Percentiles rank a stretch among this genome's conserved stretches.
Conservation (phyloP, 1,140 invertebrate species). For the Drosophila nasuta region DNA sequence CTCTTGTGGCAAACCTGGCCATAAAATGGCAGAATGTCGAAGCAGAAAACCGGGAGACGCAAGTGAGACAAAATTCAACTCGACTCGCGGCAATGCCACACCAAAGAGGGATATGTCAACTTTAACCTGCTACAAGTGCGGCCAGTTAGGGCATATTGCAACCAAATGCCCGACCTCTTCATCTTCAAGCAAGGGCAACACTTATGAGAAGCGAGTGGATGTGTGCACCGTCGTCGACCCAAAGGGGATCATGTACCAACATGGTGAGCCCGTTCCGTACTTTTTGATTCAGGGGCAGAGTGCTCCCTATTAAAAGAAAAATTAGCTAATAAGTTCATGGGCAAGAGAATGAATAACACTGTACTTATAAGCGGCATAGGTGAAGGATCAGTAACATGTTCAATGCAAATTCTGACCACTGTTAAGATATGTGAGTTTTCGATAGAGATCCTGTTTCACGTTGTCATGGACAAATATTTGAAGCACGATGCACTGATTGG, state of each 20-base stretch:
- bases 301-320: slow-evolving; percentile 20
- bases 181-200: neutral
- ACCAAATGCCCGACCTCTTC: neutral
- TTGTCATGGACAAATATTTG: too few relatives aligned
- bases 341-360: slow-evolving; percentile 7
- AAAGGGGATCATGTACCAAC: slow-evolving; percentile 10
- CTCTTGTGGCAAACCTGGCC: too few relatives aligned
- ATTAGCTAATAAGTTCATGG: slow-evolving; percentile 15
- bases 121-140: slow-evolving; percentile 11
- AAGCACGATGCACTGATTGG: too few relatives aligned
- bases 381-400: slow-evolving; percentile 4
- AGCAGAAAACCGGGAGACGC: too few relatives aligned
- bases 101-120: slow-evolving; percentile 8
- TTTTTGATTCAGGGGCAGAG: too few relatives aligned
- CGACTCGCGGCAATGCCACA: neutral
- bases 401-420: neutral
- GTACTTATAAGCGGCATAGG: slow-evolving; percentile 16
- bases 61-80: too few relatives aligned
- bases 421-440: too few relatives aligned
- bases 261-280: slow-evolving; percentile 14
- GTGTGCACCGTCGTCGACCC: neutral
- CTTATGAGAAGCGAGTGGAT: slow-evolving; percentile 1
- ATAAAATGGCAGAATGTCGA: too few relatives aligned
- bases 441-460: too few relatives aligned
- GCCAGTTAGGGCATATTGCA: slow-evolving; percentile 13